phyloP scores from a whole-genome alignment of 2,797 vertebrate genomes.

The Tokudaia muenninki region DNA sequence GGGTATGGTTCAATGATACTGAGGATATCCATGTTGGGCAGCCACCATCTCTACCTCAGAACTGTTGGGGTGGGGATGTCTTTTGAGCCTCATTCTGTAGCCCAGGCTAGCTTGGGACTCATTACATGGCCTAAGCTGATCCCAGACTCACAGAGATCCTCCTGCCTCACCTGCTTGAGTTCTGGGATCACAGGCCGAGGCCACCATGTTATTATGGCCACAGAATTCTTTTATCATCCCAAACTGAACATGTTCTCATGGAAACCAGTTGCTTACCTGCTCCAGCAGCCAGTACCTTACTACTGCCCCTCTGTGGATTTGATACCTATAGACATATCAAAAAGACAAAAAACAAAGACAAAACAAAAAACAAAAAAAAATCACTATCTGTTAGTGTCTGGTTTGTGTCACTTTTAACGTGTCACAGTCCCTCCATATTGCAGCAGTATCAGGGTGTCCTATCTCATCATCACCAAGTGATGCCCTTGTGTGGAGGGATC shows the following conservation, averaged over 20 bases:
- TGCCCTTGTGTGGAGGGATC: not conserved
- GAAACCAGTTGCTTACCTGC: fast-evolving
- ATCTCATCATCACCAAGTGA: not conserved
- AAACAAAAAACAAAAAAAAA: too few species aligned
- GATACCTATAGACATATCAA: not conserved
- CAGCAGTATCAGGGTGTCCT: not conserved
- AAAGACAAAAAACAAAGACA: too few species aligned
- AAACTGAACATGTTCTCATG: too few species aligned
- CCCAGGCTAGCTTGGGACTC: not conserved
- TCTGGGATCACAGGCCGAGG: not conserved
- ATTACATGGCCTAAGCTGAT: not conserved
- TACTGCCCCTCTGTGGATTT: fast-evolving
- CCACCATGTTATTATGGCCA: not conserved
- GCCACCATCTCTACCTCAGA: not conserved
- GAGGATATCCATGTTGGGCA: too few species aligned
- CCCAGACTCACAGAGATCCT: not conserved
- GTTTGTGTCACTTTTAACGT: not conserved
- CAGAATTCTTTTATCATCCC: not conserved
- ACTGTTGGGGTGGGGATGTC: not conserved
- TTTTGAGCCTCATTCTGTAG: not conserved
- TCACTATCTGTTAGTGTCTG: not conserved
- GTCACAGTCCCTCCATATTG: not conserved
- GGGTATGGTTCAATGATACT: not conserved
- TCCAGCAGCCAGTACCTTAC: not conserved
- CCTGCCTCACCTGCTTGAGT: not conserved